Percentiles rank a stretch among this genome's conserved stretches.
phyloP scores from a whole-genome alignment of 1,140 invertebrate genomes.

The Magallana ariakensis region DNA sequence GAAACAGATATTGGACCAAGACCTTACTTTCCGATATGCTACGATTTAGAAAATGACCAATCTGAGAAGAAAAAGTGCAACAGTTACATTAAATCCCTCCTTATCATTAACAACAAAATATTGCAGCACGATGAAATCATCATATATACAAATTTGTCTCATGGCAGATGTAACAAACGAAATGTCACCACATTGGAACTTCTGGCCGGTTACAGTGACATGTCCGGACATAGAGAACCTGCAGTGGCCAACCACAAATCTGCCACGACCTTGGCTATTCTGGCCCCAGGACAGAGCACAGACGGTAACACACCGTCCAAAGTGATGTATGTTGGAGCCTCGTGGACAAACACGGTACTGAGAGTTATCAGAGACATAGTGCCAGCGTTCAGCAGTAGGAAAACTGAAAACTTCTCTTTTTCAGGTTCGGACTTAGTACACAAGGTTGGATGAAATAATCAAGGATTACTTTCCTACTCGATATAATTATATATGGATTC shows the following conservation, averaged over 20 bases:
- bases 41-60: constrained; percentile 41
- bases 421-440: constrained; percentile 81
- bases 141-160: constrained; percentile 93
- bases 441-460: constrained; percentile 56
- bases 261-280: constrained; percentile 97
- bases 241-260: constrained; percentile 97
- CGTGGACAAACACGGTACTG: constrained; percentile 94
- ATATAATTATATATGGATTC: constrained; percentile 94
- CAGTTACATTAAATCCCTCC: constrained; percentile 96
- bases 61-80: constrained; percentile 85
- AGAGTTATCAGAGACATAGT: constrained; percentile 91
- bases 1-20: constrained; percentile 92
- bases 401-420: constrained; percentile 94
- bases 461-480: constrained; percentile 84
- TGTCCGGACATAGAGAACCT: constrained; percentile 87
- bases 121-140: constrained; percentile 89
- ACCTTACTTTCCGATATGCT: constrained; percentile 92
- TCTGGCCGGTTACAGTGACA: constrained; percentile 85
- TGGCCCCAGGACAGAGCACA: constrained; percentile 94
- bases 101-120: constrained; percentile 90
- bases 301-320: constrained; percentile 85
- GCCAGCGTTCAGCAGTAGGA: constrained; percentile 94
- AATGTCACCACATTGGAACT: constrained; percentile 90
- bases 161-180: constrained; percentile 93
- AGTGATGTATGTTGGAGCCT: constrained; percentile 98